phyloP scores from a whole-genome alignment of 53 echinoderm and acorn worm genomes.

The Glandiceps talaboti region DNA sequence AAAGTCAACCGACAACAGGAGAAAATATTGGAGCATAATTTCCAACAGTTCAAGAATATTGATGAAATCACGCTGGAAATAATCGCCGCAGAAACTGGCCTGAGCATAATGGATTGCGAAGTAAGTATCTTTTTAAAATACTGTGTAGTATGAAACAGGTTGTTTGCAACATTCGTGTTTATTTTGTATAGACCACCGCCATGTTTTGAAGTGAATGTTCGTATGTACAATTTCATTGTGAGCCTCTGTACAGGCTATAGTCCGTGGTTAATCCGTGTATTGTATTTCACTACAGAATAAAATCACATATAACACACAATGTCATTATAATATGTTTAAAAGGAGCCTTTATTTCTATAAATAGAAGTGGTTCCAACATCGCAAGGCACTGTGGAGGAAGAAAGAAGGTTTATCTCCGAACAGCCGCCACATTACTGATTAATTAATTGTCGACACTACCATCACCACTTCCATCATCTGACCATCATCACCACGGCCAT shows the following conservation, averaged over 20 bases:
- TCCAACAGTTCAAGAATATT: constrained; percentile 63
- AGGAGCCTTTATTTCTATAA: too few relatives aligned
- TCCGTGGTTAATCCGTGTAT: too few relatives aligned
- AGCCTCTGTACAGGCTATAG: too few relatives aligned
- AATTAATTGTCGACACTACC: neutral
- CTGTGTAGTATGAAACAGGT: too few relatives aligned
- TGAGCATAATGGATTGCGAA: constrained; percentile 49
- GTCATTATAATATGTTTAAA: too few relatives aligned
- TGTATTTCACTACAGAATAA: too few relatives aligned
- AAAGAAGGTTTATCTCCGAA: constrained; percentile 43
- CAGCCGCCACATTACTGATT: constrained; percentile 9
- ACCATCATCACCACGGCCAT: too few relatives aligned
- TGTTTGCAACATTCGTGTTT: neutral
- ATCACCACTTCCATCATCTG: too few relatives aligned
- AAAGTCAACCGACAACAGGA: constrained; percentile 46
- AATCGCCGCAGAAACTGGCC: constrained; percentile 62
- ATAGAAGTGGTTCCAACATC: constrained; percentile 52
- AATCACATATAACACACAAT: too few relatives aligned
- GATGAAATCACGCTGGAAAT: constrained; percentile 78
- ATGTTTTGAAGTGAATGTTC: too few relatives aligned
- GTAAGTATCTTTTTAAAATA: too few relatives aligned
- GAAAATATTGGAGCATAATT: constrained; percentile 67
- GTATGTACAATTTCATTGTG: too few relatives aligned
- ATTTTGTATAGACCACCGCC: neutral
- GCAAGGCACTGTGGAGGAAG: constrained; percentile 43